Base-by-base conservation (phyloP, 2,888 invertebrate genomes). In the Heterodera filipjevi region DNA sequence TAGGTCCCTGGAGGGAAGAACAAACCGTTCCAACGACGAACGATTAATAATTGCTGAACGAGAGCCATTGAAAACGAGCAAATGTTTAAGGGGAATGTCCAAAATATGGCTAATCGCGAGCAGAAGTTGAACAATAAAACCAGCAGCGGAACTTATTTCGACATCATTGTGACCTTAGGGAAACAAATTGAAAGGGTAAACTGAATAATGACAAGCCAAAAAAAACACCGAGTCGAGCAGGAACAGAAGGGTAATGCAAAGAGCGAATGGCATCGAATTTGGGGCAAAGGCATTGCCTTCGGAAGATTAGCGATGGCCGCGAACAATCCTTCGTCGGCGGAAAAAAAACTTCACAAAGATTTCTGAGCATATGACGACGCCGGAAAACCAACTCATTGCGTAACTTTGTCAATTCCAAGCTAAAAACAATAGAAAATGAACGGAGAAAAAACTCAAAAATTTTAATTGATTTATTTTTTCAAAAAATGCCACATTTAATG, bases 71-170 rank as follows among this genome's bases (percentile, higher is more conserved):
- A 84, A 93, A 92, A 90, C 94, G 81, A 96, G 92, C 49, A 93
- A 93, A 90, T 96, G 96, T 64, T 96, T 91, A 32, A 95, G 91
- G 49, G 96, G 95, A 85, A 94, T 93, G 90, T 94, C 93, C 75
- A 97, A 91, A 86, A 96, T 92, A 72, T 93, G 93, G 1, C 95
- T 93, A 72, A 95, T 93, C 91, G 95, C 93, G 80, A 93, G 92
- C 0, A 94, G 92, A 27, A 94, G 92, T 89, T 96, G 96, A 27
- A 94, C 93, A 16, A 94, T 93, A 89, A 93, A 94, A 12, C 96
- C 95, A 3, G 95, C 92, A 0, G 95, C 94, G n/a, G 95, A 94
- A 0, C 95, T 93, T 77, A 95, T 91, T 90, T 92, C 93, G 32
- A 92, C 92, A 81, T 94, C 93, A 71, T 92, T 92, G 80, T 92